Base-by-base conservation (phyloP, 2,113 vertebrate species). In the Delphinus delphis region DNA sequence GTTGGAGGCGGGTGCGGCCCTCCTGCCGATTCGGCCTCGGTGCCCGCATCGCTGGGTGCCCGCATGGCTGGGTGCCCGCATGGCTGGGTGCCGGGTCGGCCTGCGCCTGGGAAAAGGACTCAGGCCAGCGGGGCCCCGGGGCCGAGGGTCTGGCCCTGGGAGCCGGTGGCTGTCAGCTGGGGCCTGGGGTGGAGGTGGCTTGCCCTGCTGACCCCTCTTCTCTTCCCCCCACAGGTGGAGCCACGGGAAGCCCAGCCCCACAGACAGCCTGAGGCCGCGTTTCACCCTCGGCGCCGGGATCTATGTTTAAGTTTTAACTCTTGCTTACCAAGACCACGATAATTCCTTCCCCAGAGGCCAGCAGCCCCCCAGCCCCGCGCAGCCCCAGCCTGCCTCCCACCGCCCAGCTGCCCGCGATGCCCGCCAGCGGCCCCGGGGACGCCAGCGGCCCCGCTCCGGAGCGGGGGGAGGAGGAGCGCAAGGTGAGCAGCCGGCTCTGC, bases 381-480 rank as follows among this genome's bases (percentile, higher is more conserved):
- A 96, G 92, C 96, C 96, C 93, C 97, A 90, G 97, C 96, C 98
- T 97, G 98, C 96, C 97, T 92, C 98, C 98, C 82, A 53, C 96
- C 81, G 38, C 96, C 93, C 97, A 96, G 96, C 96, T 88, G 94
- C 97, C 96, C 81, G 71, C 95, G 1, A 98, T 98, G 98, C 97
- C 98, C 95, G 93, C 98, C 97, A 97, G 97, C 50, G 98, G 98
- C 96, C 97, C 98, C 23, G 97, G 97, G 84, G 98, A 98, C 88
- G 96, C 92, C 98, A 96, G 96, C 96, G 96, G 94, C 98, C 97
- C 97, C 81, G 26, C 92, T 81, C 93, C 5, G 47, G 97, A 98
- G 97, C 97, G 98, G 85, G 98, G 98, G 85, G 98, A 98, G 23
- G 98, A 98, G 84, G 98, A 98, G 93, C 96, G 97, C 41, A 98